Evolutionary conservation across 1,140 invertebrate species (phyloP), one percentile per base, ranked within the genome.

Genomic region (Zaprionus nigranus): DNA sequence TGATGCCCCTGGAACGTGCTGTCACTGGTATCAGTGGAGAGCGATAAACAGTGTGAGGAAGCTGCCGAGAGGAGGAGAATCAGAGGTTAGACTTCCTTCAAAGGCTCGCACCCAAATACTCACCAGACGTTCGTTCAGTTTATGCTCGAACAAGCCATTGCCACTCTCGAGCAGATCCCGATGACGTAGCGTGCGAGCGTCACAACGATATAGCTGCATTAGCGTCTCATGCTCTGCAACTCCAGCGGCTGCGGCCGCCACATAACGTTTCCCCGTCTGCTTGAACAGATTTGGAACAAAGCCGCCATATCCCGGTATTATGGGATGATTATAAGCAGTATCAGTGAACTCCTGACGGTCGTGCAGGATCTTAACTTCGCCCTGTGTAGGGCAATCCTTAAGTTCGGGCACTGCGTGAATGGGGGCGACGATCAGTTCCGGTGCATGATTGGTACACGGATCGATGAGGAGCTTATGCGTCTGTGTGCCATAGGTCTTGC

Each of bases 401-500:
- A 94, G 81, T 94, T 94, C 59, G 88, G 91, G 17, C 93, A 73
- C 62, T 2, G 78, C 65, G 9, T 90, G 94, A 40, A 94, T 93
- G 75, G 96, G 95, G 0, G 95, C 95, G 4, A 96, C 92, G 26
- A 96, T 94, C 1, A 96, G 93, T 46, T 95, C 94, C 54, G 96
- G 95, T 0, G 96, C 94, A 92, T 96, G 96, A 78, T 94, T 93
- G 28, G 95, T 94, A 54, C 94, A 95, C 13, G 96, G 96, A 93
- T 96, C 96, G 63, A 96, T 81, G 0, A 96, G 93, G 11, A 96
- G 92, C 92, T 96, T 96, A 91, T 96, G 95, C 0, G 95, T 96
- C 54, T 94, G 93, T 3, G 93, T 94, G 30, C 95, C 96, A 93
- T 95, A 96, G 2, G 95, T 96, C 91, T 96, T 94, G 3, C 96